These are phyloP conservation scores for Rhagium mordax DNA, from an alignment of 2,888 invertebrate species.

Conservation along the genomic window DNA sequence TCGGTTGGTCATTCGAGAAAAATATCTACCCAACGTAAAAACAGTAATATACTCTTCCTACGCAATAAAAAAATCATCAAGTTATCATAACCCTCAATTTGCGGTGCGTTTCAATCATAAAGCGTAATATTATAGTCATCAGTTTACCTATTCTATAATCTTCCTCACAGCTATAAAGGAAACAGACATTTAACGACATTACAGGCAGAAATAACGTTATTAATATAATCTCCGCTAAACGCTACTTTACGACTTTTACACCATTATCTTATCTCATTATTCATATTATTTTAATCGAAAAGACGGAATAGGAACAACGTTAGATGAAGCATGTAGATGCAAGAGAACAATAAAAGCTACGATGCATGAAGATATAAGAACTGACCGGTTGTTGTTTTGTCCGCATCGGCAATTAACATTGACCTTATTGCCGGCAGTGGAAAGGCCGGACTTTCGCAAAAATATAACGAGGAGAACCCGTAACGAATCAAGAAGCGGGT, in stretches of 20 bases:
- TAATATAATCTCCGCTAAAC: slow-evolving; percentile 33
- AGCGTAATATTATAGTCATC: slow-evolving; percentile 31
- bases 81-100: slow-evolving; percentile 15
- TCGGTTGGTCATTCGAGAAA: neutral
- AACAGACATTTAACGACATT: slow-evolving; percentile 38
- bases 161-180: slow-evolving; percentile 30
- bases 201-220: slow-evolving; percentile 39
- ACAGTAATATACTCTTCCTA: neutral
- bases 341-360: slow-evolving; percentile 48
- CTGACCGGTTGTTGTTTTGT: slow-evolving; percentile 54
- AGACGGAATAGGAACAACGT: slow-evolving; percentile 20
- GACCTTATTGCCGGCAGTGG: slow-evolving; percentile 60
- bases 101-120: slow-evolving; percentile 28
- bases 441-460: slow-evolving; percentile 68
- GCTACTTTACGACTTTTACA: slow-evolving; percentile 29
- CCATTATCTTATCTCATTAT: slow-evolving; percentile 33
- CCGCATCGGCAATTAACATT: slow-evolving; percentile 61
- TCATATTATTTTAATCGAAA: slow-evolving; percentile 32
- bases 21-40: neutral
- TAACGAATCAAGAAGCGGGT: slow-evolving; percentile 62
- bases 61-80: slow-evolving; percentile 1
- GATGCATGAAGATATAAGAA: slow-evolving; percentile 56
- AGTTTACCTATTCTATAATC: slow-evolving; percentile 19
- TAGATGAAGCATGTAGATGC: slow-evolving; percentile 34
- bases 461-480: slow-evolving; percentile 55